Evolutionary conservation across 2,888 invertebrate species (phyloP).

Genomic region (Dryomyza anilis): DNA sequence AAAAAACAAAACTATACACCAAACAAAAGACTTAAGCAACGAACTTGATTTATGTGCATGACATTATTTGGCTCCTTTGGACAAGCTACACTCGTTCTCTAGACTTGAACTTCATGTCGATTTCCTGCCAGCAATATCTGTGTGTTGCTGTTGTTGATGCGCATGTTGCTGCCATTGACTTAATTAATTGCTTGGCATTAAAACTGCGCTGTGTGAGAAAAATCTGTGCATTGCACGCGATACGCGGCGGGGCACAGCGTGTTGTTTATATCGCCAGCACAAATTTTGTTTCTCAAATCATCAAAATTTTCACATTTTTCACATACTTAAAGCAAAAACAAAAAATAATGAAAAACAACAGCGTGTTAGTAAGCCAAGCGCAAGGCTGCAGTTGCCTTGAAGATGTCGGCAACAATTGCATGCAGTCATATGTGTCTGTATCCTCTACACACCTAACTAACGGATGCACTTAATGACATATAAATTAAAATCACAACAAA

Average conservation of each 20-base stretch:
- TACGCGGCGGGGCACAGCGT: no score
- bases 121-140: background rate
- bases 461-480: background rate
- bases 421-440: background rate
- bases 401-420: background rate
- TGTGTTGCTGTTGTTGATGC: no score
- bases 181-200: background rate
- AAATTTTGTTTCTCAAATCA: constrained; percentile 5
- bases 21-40: constrained; percentile 5
- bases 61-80: no score
- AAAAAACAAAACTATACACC: background rate
- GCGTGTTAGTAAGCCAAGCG: constrained; percentile 10
- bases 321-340: background rate
- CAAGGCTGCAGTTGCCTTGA: background rate
- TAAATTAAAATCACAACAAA: no score
- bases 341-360: background rate
- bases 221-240: constrained; percentile 27
- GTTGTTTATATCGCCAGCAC: no score
- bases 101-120: background rate
- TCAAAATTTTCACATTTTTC: background rate
- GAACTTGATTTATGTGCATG: no score
- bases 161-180: no score
- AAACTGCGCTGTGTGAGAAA: constrained; percentile 4
- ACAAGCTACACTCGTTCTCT: no score
- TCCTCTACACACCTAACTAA: background rate